A percentile compares a stretch with the other conserved stretches of the same genome.
Conservation (phyloP, 2,888 invertebrate genomes). For the Hirudinaria manillensis region DNA sequence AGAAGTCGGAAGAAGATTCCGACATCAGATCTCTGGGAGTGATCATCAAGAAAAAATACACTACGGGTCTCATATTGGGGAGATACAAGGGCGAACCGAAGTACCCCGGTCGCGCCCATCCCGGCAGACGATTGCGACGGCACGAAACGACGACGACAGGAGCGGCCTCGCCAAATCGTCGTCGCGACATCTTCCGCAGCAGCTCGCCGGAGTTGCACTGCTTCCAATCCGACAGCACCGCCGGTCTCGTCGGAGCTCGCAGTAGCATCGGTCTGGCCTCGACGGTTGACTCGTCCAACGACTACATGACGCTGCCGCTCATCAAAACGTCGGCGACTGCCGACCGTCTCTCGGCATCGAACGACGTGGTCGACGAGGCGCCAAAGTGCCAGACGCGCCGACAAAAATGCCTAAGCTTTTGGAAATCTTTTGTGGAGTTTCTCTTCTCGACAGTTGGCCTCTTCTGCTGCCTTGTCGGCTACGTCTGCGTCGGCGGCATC, state of each 20-base stretch:
- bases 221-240: too few relatives aligned
- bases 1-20: neutral
- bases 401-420: neutral
- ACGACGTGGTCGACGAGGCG: neutral
- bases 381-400: slow-evolving; percentile 1
- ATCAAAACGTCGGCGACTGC: too few relatives aligned
- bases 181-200: too few relatives aligned
- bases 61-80: neutral
- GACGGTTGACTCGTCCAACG: too few relatives aligned
- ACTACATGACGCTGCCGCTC: too few relatives aligned
- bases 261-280: too few relatives aligned
- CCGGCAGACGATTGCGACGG: too few relatives aligned
- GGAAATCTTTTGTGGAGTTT: slow-evolving; percentile 71
- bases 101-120: neutral
- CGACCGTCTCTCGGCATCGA: neutral
- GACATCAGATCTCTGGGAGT: neutral
- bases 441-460: slow-evolving; percentile 95
- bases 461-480: slow-evolving; percentile 77
- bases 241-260: too few relatives aligned
- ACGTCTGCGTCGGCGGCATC: slow-evolving; percentile 82
- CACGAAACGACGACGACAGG: neutral
- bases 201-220: too few relatives aligned
- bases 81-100: neutral
- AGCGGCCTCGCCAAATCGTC: neutral
- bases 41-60: slow-evolving; percentile 2